These are phyloP conservation scores for Polymixis lichenea DNA, from an alignment of 2,888 invertebrate genomes.

Conservation along the genomic window DNA sequence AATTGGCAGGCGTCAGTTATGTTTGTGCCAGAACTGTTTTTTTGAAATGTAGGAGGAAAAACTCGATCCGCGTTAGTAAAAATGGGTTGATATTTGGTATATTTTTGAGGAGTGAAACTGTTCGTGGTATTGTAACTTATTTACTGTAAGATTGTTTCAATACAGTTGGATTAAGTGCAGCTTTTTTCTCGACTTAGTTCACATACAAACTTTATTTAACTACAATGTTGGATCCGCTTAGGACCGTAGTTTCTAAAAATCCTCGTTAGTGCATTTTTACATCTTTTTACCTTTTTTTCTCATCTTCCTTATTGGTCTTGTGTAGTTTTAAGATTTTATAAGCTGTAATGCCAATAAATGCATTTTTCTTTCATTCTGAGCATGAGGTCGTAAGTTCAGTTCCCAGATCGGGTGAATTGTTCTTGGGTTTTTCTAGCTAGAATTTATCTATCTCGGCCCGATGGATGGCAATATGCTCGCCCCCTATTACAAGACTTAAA, in stretches of 20 bases:
- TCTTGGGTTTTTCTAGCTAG: too few species aligned
- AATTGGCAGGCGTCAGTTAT: slow-evolving; percentile 21
- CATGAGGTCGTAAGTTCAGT: too few species aligned
- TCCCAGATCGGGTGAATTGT: too few species aligned
- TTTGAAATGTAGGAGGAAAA: not conserved
- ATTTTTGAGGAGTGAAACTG: not conserved
- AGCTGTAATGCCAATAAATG: too few species aligned
- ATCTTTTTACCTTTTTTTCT: not conserved
- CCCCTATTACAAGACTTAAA: too few species aligned
- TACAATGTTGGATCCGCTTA: not conserved
- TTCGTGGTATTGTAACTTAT: not conserved
- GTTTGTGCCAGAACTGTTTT: slow-evolving; percentile 28
- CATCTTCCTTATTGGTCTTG: too few species aligned
- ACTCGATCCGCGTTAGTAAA: not conserved
- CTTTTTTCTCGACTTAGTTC: not conserved
- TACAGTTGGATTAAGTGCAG: not conserved
- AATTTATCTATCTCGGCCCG: too few species aligned
- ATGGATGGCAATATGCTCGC: too few species aligned
- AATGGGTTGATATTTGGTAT: not conserved
- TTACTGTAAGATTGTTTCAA: not conserved
- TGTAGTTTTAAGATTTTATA: too few species aligned
- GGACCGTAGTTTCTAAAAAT: not conserved
- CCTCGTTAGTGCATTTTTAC: not conserved
- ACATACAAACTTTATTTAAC: not conserved
- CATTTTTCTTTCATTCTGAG: too few species aligned